Evolutionary conservation across 2,797 vertebrate genomes (phyloP), one percentile per base, ranked within the genome.

Genomic region (Anguilla megastoma): DNA sequence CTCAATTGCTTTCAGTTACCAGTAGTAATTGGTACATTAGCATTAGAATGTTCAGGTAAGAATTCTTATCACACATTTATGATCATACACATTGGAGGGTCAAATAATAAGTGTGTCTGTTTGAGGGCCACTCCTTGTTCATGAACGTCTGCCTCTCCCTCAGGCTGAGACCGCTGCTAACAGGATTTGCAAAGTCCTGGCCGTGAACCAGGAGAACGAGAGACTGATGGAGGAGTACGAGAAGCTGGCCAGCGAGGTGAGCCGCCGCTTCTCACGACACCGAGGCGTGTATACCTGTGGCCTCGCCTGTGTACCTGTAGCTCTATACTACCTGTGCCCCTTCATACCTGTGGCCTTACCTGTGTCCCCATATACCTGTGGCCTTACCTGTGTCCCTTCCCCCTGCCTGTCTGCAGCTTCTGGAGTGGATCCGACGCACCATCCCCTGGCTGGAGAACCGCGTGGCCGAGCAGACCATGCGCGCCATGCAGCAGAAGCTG

Each of bases 391-490:
- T 60, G 18, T 60, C 18, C 12, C 58, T 52, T 52, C 50, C 6
- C 50, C 50, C 58, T 60, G 58, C 12, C 12, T 60, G 21, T 24
- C 58, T 24, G 58, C 58, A 60, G 58, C 10, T 24, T 52, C 50
- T 52, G 50, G 50, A 52, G 10, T 52, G 50, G 50, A 52, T 52
- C 50, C 50, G 50, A 8, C 50, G 50, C 50, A 52, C 50, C 10
- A 97, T 96, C 89, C 97, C 97, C 85, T 98, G 97, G 97, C 92
- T 97, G 45, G 97, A 98, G 94, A 97, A 98, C 91, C 94, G 96
- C 10, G 93, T 95, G 0, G 94, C 97, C 0, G 97, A 98, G 94
- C 97, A 94, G 91, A 96, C 94, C 16, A 96, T 97, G 96, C 90
- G 93, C 56, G 94, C 96, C 79, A 97, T 97, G 96, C 96, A 96